These are phyloP conservation scores for Crotalus horridus DNA, from an alignment of 2,113 vertebrate species.

Conservation along the genomic window DNA sequence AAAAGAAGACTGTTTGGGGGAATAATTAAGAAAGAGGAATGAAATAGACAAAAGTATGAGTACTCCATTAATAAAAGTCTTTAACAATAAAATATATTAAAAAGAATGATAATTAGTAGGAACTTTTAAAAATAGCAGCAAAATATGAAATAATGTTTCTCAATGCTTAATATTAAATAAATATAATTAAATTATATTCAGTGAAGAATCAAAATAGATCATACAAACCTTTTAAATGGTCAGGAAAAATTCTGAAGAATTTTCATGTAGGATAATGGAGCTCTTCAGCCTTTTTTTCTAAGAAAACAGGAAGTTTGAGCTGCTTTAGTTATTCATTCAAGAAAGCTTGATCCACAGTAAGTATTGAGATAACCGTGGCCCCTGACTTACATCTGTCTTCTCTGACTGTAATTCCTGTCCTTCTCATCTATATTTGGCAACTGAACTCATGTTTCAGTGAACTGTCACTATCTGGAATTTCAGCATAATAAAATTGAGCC, in stretches of 20 bases:
- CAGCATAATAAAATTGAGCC: constrained; percentile 51
- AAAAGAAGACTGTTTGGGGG: not conserved
- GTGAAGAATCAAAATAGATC: constrained; percentile 28
- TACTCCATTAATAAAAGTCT: constrained; percentile 11
- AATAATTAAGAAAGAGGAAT: constrained; percentile 11
- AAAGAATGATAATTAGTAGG: constrained; percentile 7
- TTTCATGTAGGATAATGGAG: constrained; percentile 33
- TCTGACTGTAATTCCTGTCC: constrained; percentile 73
- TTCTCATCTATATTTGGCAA: constrained; percentile 91
- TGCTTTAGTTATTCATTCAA: constrained; percentile 57
- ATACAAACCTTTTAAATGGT: constrained; percentile 64
- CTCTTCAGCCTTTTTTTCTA: constrained; percentile 28
- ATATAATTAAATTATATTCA: constrained; percentile 15
- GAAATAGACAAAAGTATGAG: not conserved
- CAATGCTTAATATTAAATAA: constrained; percentile 21
- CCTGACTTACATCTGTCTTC: constrained; percentile 82
- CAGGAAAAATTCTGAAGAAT: constrained; percentile 45
- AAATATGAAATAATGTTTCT: constrained; percentile 21
- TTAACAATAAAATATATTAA: constrained; percentile 4
- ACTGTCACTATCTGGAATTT: constrained; percentile 75
- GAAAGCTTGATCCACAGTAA: constrained; percentile 65
- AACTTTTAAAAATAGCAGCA: not conserved
- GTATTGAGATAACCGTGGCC: constrained; percentile 75
- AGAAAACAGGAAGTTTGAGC: constrained; percentile 29
- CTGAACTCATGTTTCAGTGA: constrained; percentile 91